Percentiles rank a stretch among this genome's conserved stretches.
Evolutionary conservation across 2,888 invertebrate genomes (phyloP).

Genomic region (Geophilus truncorum): DNA sequence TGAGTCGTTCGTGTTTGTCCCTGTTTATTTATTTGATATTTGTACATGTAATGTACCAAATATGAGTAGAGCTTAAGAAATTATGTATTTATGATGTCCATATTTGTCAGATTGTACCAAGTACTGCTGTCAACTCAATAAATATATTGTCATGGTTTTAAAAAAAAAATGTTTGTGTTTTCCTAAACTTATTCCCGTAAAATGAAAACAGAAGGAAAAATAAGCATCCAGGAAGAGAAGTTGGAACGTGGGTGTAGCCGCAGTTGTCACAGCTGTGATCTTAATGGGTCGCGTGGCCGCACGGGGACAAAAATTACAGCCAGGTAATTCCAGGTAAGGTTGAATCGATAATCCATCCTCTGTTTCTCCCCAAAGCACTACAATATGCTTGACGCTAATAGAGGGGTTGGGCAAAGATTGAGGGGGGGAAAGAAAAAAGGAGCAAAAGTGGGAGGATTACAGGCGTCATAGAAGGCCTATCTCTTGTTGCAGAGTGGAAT

Average conservation of each 20-base stretch:
- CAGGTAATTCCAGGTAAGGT: background rate
- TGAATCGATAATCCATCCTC: background rate
- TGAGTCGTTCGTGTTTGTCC: constrained; percentile 34
- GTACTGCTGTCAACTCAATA: constrained; percentile 37
- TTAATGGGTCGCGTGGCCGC: background rate
- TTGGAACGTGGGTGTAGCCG: background rate
- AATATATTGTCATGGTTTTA: constrained; percentile 39
- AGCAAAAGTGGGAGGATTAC: background rate
- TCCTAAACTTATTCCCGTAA: background rate
- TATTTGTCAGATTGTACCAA: constrained; percentile 38
- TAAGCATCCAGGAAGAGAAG: background rate
- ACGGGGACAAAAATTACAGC: background rate
- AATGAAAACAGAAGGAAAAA: background rate
- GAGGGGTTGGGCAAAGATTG: background rate
- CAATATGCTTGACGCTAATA: background rate
- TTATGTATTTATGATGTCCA: constrained; percentile 38
- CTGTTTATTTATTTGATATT: constrained; percentile 38
- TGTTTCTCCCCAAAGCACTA: background rate
- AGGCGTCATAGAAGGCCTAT: background rate
- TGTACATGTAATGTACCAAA: constrained; percentile 39
- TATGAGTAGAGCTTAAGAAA: constrained; percentile 37
- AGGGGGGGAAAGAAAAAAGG: background rate
- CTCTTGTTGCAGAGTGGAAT: background rate
- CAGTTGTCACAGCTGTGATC: background rate
- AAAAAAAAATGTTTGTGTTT: background rate